Conservation (phyloP, 1,140 invertebrate species). For the Metopolophium dirhodum region DNA sequence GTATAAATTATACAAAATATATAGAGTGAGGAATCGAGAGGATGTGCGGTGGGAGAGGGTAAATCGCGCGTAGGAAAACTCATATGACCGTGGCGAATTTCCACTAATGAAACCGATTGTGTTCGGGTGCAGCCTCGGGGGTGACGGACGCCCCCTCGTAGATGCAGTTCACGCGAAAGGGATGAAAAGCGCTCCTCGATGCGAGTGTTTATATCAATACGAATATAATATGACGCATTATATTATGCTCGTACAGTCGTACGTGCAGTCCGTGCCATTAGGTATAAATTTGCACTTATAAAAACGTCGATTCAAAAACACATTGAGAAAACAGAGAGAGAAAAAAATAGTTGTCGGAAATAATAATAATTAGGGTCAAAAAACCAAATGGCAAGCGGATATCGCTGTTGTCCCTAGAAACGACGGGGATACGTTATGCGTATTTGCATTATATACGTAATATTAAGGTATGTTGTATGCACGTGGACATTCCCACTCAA, state of each 20-base stretch:
- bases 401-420: neutral
- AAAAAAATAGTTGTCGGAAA: neutral
- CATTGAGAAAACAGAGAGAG: neutral
- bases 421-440: too few relatives aligned
- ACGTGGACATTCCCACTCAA: too few relatives aligned
- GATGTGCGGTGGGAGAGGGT: neutral
- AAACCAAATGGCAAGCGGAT: too few relatives aligned
- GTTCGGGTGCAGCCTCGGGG: neutral
- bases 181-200: neutral
- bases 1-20: conserved; percentile 4
- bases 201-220: neutral
- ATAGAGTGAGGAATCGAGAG: neutral
- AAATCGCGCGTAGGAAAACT: neutral
- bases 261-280: neutral
- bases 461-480: too few relatives aligned
- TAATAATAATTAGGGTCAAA: too few relatives aligned
- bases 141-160: neutral
- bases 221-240: neutral
- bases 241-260: too few relatives aligned
- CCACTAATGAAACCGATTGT: conserved; percentile 5
- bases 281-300: neutral
- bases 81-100: neutral
- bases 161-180: neutral
- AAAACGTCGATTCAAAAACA: neutral
- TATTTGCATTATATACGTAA: too few relatives aligned